Evolutionary conservation across 2,113 vertebrate genomes (phyloP).

Genomic region (Dipodomys spectabilis): DNA sequence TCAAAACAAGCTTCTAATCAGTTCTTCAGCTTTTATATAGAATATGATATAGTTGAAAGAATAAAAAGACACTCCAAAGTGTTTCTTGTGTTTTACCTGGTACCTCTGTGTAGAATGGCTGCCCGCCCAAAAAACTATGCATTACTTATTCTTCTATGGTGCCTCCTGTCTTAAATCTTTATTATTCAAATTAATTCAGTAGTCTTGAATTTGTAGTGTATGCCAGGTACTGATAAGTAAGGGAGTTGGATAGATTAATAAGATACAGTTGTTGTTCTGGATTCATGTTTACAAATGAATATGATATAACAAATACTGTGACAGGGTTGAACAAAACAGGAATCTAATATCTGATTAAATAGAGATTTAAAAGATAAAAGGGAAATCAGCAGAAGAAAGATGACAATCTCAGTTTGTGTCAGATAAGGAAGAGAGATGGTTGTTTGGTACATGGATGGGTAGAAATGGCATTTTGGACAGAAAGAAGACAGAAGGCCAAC

Average conservation of each 20-base stretch:
- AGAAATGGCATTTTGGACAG: not conserved
- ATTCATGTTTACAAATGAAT: not conserved
- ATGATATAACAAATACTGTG: not conserved
- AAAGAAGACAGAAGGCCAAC: not conserved
- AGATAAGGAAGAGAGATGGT: not conserved
- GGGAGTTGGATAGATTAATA: not conserved
- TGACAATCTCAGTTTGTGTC: not conserved
- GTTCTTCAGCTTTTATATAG: not conserved
- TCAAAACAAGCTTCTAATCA: not conserved
- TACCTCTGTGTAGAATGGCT: not conserved
- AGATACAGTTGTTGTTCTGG: not conserved
- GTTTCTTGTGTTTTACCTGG: not conserved
- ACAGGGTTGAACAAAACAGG: not conserved
- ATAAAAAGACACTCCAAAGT: not conserved
- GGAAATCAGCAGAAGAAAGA: slow-evolving; percentile 1
- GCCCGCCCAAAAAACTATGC: slow-evolving; percentile 27
- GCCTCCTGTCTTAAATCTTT: not conserved
- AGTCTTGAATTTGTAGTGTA: slow-evolving; percentile 32
- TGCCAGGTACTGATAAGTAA: slow-evolving; percentile 26
- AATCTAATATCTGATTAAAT: not conserved
- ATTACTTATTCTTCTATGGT: not conserved
- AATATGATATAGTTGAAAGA: not conserved
- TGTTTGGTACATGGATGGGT: too few relatives aligned
- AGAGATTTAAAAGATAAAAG: not conserved
- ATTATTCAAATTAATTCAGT: not conserved